These are phyloP conservation scores for Pollenia amentaria DNA, from an alignment of 2,888 invertebrate genomes.

Conservation along the genomic window DNA sequence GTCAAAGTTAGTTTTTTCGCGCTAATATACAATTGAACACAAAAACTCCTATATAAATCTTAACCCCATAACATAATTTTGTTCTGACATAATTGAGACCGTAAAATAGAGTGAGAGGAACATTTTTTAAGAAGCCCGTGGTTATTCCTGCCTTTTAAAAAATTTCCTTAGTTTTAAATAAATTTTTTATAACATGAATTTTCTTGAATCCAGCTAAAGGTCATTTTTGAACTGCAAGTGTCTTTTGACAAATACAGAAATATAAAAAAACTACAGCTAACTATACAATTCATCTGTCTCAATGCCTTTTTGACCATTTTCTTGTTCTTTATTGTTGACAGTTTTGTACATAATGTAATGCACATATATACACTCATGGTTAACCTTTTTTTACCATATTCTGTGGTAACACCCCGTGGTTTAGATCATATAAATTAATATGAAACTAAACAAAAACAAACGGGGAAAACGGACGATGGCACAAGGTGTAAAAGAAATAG, in stretches of 20 bases:
- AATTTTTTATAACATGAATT: not conserved
- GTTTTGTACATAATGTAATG: not conserved
- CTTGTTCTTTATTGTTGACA: constrained; percentile 35
- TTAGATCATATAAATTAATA: constrained; percentile 21
- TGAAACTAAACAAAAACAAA: not conserved
- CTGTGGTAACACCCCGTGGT: constrained; percentile 38
- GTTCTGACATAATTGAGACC: too few relatives aligned
- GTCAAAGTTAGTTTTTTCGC: too few relatives aligned
- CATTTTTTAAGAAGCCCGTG: too few relatives aligned
- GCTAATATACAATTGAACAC: too few relatives aligned
- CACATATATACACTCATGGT: not conserved
- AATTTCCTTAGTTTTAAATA: too few relatives aligned
- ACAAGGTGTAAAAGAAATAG: constrained; percentile 4
- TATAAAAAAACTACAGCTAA: not conserved
- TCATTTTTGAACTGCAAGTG: not conserved
- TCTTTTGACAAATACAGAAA: not conserved
- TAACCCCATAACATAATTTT: too few relatives aligned
- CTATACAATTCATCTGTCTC: constrained; percentile 33
- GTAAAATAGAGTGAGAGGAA: too few relatives aligned
- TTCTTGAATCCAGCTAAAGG: not conserved
- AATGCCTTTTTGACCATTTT: not conserved
- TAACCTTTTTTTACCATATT: constrained; percentile 16
- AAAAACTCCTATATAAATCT: too few relatives aligned
- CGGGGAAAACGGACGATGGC: not conserved
- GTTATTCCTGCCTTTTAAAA: too few relatives aligned